Evolutionary conservation across 2,797 vertebrate species (phyloP), one percentile per base, ranked within the genome.

Genomic region (Spheniscus humboldti): DNA sequence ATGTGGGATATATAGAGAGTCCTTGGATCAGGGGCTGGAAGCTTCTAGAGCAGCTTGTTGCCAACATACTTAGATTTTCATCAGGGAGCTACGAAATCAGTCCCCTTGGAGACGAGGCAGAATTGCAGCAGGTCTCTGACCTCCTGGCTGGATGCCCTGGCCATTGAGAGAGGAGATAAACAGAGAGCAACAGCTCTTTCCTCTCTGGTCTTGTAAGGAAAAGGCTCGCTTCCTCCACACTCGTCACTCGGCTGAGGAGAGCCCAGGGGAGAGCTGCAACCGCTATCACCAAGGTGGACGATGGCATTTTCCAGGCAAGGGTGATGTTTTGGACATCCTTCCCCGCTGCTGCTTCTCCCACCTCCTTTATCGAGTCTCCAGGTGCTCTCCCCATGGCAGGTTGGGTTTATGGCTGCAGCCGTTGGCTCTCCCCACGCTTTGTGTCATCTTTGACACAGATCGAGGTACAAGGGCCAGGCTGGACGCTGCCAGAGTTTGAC

Each of bases 401-500:
- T 4, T 5, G 50, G 45, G 28, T 85, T 88, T 35, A 12, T 15
- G 43, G 91, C n/a, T 27, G 55, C 56, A 22, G 41, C 48, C 6
- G 0, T 63, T 10, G 30, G 47, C 47, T 66, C 5, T 18, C 67
- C 60, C 47, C 39, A 24, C 53, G 17, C 48, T 43, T 41, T 0
- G 11, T 7, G 9, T n/a, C 3, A 0, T 13, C 60, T 31, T 18
- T 15, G 55, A 10, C 27, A 5, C 18, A 7, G 22, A 6, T 4
- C 0, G 2, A 39, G 63, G 43, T n/a, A 13, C 41, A 63, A 81
- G 50, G 69, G 23, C 41, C 14, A 4, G 56, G 56, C 25, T 45
- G 17, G 62, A n/a, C 0, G 1, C 45, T 1, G 2, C 11, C 4
- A 39, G 48, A 20, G n/a, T 20, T 53, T 27, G 45, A 11, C n/a